Percentiles rank a stretch among this genome's conserved stretches.
Conservation (phyloP, 2,888 invertebrate genomes). For the Protodeltote pygarga region DNA sequence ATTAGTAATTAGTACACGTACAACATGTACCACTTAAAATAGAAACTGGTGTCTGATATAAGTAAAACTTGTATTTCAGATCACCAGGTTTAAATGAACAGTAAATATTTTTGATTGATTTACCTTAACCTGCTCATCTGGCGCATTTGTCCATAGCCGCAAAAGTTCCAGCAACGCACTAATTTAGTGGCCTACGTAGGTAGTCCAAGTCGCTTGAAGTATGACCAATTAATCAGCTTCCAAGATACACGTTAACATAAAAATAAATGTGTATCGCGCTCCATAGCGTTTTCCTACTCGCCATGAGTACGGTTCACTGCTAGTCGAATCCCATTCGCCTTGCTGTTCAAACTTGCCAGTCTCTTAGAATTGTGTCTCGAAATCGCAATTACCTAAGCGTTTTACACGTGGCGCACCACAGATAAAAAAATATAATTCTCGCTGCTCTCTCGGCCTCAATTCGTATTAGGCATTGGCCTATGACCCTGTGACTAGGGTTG, state of each 20-base stretch:
- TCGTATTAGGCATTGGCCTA: conserved; percentile 51
- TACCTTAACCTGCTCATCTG: no score
- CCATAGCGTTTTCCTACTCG: conserved; percentile 13
- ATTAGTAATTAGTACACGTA: neutral
- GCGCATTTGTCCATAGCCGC: no score
- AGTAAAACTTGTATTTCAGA: no score
- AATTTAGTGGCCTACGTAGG: no score
- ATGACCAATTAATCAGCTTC: no score
- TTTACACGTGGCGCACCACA: conserved; percentile 30
- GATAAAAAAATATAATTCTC: conserved; percentile 33
- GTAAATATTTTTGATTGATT: no score
- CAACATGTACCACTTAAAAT: no score
- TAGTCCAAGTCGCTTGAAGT: no score
- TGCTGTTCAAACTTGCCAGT: conserved; percentile 25
- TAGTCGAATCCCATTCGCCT: conserved; percentile 29
- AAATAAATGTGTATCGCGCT: conserved; percentile 3
- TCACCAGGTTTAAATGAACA: no score
- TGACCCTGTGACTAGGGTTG: conserved; percentile 44
- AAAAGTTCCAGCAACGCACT: no score
- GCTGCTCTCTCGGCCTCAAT: conserved; percentile 17
- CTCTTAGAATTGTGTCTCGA: conserved; percentile 25
- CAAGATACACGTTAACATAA: no score
- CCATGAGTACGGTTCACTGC: neutral
- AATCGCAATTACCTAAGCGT: conserved; percentile 37
- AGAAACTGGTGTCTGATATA: no score